Percentiles rank a stretch among this genome's conserved stretches.
phyloP scores from a whole-genome alignment of 2,113 vertebrate species.

The Catagonus wagneri region DNA sequence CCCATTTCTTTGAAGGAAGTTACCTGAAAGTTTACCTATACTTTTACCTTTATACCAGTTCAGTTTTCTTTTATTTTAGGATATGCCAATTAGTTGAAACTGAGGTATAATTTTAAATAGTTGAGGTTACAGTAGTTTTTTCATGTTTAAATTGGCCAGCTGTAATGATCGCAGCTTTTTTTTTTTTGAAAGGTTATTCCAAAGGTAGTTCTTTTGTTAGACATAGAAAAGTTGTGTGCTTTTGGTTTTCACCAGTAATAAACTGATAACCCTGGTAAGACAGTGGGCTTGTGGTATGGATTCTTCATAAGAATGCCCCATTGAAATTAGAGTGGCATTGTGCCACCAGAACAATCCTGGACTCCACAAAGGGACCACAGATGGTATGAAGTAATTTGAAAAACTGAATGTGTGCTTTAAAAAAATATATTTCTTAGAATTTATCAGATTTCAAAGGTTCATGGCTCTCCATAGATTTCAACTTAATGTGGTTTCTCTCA shows the following conservation, averaged over 20 bases:
- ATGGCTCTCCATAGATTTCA: not conserved
- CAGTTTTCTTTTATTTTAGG: not conserved
- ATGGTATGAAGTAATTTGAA: not conserved
- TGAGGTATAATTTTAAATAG: constrained; percentile 33
- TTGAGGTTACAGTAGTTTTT: constrained; percentile 25
- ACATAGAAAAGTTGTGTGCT: not conserved
- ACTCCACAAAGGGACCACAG: not conserved
- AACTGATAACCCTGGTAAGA: not conserved
- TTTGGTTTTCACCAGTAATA: not conserved
- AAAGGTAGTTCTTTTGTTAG: not conserved
- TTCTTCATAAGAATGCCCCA: not conserved
- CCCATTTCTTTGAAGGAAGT: not conserved
- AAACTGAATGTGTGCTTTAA: constrained; percentile 3
- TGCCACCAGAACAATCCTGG: not conserved
- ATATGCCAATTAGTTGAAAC: constrained; percentile 17
- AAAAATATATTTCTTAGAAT: not conserved
- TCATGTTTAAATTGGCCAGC: not conserved
- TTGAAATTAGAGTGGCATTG: not conserved
- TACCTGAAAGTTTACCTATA: not conserved
- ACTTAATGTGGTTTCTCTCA: not conserved
- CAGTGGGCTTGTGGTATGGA: not conserved
- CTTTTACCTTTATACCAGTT: not conserved
- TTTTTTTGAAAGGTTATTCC: not conserved
- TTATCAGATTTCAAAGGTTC: not conserved
- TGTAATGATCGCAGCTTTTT: not conserved